Percentiles rank a stretch among this genome's conserved stretches.
Conservation (phyloP, 2,797 vertebrate genomes). For the Notoglanidium macrostoma region DNA sequence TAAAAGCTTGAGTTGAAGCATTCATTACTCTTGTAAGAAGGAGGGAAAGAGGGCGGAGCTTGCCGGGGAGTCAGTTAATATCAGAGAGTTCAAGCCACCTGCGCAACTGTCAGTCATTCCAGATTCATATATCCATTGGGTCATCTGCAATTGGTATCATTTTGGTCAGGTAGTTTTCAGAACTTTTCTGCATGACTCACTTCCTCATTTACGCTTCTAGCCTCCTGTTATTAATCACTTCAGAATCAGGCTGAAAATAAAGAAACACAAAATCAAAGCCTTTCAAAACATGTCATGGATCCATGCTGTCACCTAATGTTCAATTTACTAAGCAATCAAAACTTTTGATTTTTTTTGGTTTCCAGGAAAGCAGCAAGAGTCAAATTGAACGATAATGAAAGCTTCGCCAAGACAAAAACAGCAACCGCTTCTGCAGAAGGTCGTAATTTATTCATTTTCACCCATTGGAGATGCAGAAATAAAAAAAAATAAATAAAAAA, state of each 20-base stretch:
- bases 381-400: slow-evolving; percentile 54
- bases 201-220: not conserved
- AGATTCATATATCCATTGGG: not conserved
- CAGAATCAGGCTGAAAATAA: not conserved
- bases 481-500: not conserved
- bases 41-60: not conserved
- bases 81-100: not conserved
- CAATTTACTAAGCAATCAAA: slow-evolving; percentile 46
- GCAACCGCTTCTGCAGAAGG: slow-evolving; percentile 44
- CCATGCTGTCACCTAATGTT: slow-evolving; percentile 38
- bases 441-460: slow-evolving; percentile 52
- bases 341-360: slow-evolving; percentile 17
- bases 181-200: slow-evolving; percentile 9
- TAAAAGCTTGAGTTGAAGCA: not conserved
- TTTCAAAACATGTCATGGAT: slow-evolving; percentile 21
- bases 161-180: not conserved
- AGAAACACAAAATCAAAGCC: not conserved
- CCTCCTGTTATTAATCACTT: not conserved
- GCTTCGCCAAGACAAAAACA: slow-evolving; percentile 29
- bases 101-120: not conserved
- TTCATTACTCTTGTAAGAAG: not conserved
- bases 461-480: slow-evolving; percentile 39
- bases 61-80: not conserved
- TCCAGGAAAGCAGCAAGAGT: slow-evolving; percentile 39
- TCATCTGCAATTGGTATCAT: not conserved